Conservation (phyloP, 2,113 vertebrate species). For the Paracyprichromis sp. region DNA sequence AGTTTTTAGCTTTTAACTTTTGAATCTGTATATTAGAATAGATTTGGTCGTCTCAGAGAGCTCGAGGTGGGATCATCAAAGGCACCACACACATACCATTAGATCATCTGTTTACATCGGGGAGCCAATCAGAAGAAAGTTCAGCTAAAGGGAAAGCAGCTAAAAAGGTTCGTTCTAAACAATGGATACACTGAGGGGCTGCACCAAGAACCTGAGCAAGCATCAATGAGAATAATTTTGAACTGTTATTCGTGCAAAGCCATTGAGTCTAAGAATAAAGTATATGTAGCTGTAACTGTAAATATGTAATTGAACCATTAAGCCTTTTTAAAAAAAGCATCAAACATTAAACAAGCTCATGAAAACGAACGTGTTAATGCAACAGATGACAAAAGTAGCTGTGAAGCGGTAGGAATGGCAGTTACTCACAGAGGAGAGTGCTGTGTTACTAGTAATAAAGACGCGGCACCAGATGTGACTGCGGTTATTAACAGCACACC, state of each 20-base stretch:
- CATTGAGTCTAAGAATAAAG: neutral
- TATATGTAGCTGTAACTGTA: neutral
- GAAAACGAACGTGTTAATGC: neutral
- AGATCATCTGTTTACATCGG: neutral
- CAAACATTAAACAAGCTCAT: neutral
- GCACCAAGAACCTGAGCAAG: neutral
- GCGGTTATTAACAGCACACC: neutral
- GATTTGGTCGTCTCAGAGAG: neutral
- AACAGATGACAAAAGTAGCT: neutral
- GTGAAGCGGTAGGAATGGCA: neutral
- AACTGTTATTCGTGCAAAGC: neutral
- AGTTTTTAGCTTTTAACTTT: neutral
- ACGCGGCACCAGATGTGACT: neutral
- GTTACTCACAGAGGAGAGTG: neutral
- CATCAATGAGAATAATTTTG: neutral
- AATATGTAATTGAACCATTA: neutral
- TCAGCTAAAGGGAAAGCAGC: neutral
- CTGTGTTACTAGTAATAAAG: neutral
- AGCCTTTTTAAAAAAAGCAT: neutral
- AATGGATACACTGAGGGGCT: neutral
- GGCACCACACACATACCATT: neutral
- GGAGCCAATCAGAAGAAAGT: neutral
- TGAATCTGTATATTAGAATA: neutral
- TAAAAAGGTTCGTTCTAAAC: neutral
- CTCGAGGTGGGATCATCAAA: neutral